phyloP scores from a whole-genome alignment of 2,888 invertebrate species.

The Rhopalosiphum nymphaeae region DNA sequence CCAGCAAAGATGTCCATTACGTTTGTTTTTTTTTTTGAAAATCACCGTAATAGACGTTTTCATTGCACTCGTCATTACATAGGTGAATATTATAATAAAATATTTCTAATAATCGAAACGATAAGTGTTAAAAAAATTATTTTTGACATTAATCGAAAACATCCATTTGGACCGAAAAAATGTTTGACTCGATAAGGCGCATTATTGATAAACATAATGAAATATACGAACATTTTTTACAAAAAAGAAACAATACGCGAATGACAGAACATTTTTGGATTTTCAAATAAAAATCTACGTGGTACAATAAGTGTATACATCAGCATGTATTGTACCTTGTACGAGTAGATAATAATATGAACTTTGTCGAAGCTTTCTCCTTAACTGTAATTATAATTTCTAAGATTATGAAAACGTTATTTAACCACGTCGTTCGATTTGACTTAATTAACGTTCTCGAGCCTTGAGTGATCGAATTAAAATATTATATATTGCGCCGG shows the following conservation, averaged over 20 bases:
- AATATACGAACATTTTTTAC: neutral
- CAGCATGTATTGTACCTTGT: neutral
- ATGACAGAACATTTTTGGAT: neutral
- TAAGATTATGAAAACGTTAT: slow-evolving; percentile 8
- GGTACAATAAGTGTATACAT: neutral
- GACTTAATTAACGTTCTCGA: slow-evolving; percentile 10
- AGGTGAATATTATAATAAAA: neutral
- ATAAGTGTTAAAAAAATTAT: neutral
- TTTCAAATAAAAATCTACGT: neutral
- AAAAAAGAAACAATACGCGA: neutral
- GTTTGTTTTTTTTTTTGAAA: neutral
- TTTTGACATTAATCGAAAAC: neutral
- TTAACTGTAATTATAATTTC: slow-evolving; percentile 3
- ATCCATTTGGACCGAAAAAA: neutral
- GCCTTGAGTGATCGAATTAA: neutral
- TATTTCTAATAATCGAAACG: neutral
- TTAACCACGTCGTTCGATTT: slow-evolving; percentile 3
- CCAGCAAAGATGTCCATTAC: neutral
- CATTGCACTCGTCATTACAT: neutral
- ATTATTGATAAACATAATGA: neutral
- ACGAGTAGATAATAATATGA: neutral
- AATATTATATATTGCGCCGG: neutral
- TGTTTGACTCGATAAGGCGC: neutral
- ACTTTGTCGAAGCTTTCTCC: slow-evolving; percentile 13
- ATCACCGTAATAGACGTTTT: neutral